Conservation (phyloP, 2,113 vertebrate species). For the Heliornis fulica region DNA sequence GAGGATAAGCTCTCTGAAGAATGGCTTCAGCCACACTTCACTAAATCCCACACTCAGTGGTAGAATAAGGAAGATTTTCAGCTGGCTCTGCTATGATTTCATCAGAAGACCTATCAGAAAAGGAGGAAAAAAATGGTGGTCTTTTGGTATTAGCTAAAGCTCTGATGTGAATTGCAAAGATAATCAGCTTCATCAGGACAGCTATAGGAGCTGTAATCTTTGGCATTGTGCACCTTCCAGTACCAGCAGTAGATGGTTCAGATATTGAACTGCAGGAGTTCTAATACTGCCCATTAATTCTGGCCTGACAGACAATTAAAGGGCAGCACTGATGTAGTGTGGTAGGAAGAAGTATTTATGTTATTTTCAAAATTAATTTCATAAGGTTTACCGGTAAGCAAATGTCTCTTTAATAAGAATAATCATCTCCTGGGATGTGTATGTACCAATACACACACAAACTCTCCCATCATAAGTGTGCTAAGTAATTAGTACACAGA, state of each 20-base stretch:
- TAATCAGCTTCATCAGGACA: not conserved
- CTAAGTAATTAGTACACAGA: not conserved
- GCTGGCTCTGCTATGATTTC: not conserved
- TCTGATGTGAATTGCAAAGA: not conserved
- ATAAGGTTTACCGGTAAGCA: not conserved
- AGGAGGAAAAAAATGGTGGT: not conserved
- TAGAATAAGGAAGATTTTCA: not conserved
- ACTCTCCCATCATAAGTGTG: not conserved
- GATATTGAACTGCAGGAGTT: not conserved
- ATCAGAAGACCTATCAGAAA: not conserved
- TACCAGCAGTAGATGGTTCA: not conserved
- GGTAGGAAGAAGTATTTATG: not conserved
- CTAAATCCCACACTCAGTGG: not conserved
- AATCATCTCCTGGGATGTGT: not conserved
- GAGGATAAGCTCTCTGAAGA: not conserved
- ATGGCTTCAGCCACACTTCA: not conserved
- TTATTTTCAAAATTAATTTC: not conserved
- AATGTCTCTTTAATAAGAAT: not conserved
- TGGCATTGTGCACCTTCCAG: no score
- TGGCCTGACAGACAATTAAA: not conserved
- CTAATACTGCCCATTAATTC: not conserved
- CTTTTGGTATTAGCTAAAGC: not conserved
- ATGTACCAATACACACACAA: no score
- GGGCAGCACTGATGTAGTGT: not conserved
- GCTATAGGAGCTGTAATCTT: fast-evolving